Base-by-base conservation (phyloP, 2,113 vertebrate species). In the Carassius gibelio region DNA sequence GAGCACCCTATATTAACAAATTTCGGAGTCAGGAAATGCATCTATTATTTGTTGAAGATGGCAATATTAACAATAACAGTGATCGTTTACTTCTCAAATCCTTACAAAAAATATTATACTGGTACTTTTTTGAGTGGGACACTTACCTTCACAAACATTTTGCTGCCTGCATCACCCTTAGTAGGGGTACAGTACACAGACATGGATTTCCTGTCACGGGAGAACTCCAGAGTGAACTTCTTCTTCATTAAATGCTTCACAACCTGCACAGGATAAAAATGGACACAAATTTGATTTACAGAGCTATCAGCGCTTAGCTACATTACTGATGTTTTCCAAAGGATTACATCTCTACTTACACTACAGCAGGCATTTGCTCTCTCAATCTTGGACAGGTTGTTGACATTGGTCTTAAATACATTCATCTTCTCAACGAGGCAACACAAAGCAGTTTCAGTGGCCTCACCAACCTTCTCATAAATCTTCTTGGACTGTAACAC, bases 391-490 rank as follows among this genome's bases (percentile, higher is more conserved):
- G 94, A 92, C 90, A 98, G 94, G 89, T 79, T 95, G 84, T 92
- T 93, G 64, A 97, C 95, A 0, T 93, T 96, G 8, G 91, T 89
- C 94, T 94, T 96, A 91, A 97, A 98, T 30, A 98, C 97, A 0
- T 98, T 98, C 97, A 98, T 98, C 94, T 98, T 98, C 93, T 98
- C 97, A 81, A 98, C 97, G 90, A 98, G 92, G 90, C 96, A 97
- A 88, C 94, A 96, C 89, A 98, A 90, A 0, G 97, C 97, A 0
- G 96, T 97, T 94, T 98, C 97, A 0, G 97, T 98, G n/a, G 97
- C 97, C 91, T 98, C 97, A 2, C 97, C 97, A 0, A 98, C 97
- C 92, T 98, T 98, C 95, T 98, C 97, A 92, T 92, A 98, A 88
- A 96, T 89, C 78, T 97, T 96, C 91, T 97, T 98, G 87, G 95